These are phyloP conservation scores for Phorcus lineatus DNA, from an alignment of 2,888 invertebrate species.

Conservation along the genomic window DNA sequence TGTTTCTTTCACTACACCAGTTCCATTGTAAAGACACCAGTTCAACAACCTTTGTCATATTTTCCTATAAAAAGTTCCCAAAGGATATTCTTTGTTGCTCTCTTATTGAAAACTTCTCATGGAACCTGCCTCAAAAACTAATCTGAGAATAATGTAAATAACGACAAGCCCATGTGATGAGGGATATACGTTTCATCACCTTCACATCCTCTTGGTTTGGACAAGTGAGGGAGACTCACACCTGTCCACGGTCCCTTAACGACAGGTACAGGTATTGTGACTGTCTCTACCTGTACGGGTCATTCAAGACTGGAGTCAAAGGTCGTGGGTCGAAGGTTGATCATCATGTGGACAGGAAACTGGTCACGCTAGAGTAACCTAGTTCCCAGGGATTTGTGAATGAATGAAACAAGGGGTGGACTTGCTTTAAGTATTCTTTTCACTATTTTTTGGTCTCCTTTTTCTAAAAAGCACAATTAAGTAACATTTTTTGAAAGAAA, in stretches of 20 bases:
- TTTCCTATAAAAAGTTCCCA: too few species aligned
- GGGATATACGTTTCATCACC: slow-evolving; percentile 10
- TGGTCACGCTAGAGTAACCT: not conserved
- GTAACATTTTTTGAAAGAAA: too few species aligned
- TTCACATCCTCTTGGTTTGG: not conserved
- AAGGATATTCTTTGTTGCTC: too few species aligned
- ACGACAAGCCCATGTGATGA: not conserved
- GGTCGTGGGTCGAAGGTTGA: not conserved
- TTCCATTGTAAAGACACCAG: too few species aligned
- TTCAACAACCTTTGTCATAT: too few species aligned
- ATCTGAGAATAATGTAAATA: not conserved
- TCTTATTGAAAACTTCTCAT: too few species aligned
- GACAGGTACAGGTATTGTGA: not conserved
- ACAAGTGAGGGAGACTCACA: not conserved
- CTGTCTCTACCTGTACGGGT: too few species aligned
- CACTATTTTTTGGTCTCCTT: too few species aligned
- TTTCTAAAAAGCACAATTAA: too few species aligned
- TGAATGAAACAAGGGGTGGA: not conserved
- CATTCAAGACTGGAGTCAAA: too few species aligned
- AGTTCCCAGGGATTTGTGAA: not conserved
- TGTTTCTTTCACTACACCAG: too few species aligned
- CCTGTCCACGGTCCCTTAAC: not conserved
- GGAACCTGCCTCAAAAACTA: not conserved
- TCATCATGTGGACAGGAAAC: not conserved
- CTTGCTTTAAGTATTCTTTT: too few species aligned